These are phyloP conservation scores for Drosophila prostipennis DNA, from an alignment of 2,888 invertebrate species.

Conservation along the genomic window DNA sequence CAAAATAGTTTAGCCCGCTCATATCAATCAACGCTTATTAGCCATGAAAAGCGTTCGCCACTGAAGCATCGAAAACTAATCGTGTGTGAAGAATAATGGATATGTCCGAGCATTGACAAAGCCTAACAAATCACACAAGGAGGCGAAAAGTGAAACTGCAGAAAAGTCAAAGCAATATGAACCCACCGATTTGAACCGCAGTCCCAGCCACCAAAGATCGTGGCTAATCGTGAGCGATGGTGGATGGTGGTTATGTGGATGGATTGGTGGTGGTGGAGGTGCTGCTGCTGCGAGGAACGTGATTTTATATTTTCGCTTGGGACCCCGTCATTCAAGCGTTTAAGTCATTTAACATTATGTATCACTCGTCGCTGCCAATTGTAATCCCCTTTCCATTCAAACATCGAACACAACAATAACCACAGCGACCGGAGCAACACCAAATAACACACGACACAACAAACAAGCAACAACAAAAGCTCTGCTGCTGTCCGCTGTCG, in stretches of 20 bases:
- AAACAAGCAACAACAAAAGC: slow-evolving; percentile 19
- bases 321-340: slow-evolving; percentile 65
- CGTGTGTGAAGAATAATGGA: slow-evolving; percentile 74
- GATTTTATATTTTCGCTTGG: slow-evolving; percentile 41
- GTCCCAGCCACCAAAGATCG: slow-evolving; percentile 35
- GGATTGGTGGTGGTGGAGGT: slow-evolving; percentile 23
- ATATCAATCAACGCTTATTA: slow-evolving; percentile 40
- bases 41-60: slow-evolving; percentile 32
- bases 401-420: slow-evolving; percentile 17
- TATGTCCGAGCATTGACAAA: slow-evolving; percentile 65
- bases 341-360: slow-evolving; percentile 74
- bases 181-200: slow-evolving; percentile 28
- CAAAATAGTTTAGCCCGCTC: slow-evolving; percentile 14
- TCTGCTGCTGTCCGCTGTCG: slow-evolving; percentile 38
- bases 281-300: slow-evolving; percentile 66
- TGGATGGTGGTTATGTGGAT: slow-evolving; percentile 36
- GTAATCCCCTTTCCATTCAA: slow-evolving; percentile 58
- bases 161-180: slow-evolving; percentile 63
- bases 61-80: slow-evolving; percentile 62
- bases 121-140: slow-evolving; percentile 72
- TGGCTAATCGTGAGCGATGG: slow-evolving; percentile 73
- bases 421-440: slow-evolving; percentile 15
- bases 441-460: slow-evolving; percentile 13
- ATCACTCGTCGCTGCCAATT: slow-evolving; percentile 63
- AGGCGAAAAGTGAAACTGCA: slow-evolving; percentile 59